These are phyloP conservation scores for Microtus oregoni DNA, from an alignment of 2,113 vertebrate genomes.

Conservation along the genomic window DNA sequence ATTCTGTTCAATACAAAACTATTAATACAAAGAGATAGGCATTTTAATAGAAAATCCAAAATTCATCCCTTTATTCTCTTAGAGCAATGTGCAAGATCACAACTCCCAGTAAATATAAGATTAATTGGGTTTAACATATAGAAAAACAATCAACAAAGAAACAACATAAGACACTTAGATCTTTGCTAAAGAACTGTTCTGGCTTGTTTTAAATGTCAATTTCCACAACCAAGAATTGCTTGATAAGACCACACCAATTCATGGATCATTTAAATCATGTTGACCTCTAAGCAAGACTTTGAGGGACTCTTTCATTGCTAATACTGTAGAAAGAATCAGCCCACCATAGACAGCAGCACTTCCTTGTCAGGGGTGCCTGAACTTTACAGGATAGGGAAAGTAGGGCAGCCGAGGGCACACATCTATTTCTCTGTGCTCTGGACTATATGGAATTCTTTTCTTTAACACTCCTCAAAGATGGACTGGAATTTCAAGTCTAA, in stretches of 20 bases:
- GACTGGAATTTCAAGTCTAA: neutral
- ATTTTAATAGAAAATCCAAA: slow-evolving; percentile 7
- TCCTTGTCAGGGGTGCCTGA: neutral
- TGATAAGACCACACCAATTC: too few species aligned
- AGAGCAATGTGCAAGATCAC: neutral
- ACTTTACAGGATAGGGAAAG: neutral
- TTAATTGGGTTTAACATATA: neutral
- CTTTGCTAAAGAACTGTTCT: neutral
- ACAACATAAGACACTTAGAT: neutral
- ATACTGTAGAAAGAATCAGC: neutral
- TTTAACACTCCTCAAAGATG: neutral
- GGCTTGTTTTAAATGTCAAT: neutral
- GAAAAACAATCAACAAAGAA: neutral
- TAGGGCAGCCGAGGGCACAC: fast-evolving
- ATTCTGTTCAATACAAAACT: neutral
- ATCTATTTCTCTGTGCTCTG: neutral
- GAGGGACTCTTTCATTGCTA: neutral
- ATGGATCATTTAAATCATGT: neutral
- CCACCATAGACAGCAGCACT: neutral
- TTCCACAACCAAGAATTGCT: too few species aligned
- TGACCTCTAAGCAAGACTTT: neutral
- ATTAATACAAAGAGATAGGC: neutral
- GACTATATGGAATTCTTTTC: neutral
- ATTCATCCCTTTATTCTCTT: neutral
- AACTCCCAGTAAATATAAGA: neutral